A percentile compares a stretch with the other conserved stretches of the same genome.
Conservation (phyloP, 2,888 invertebrate genomes). For the Acronicta alni region DNA sequence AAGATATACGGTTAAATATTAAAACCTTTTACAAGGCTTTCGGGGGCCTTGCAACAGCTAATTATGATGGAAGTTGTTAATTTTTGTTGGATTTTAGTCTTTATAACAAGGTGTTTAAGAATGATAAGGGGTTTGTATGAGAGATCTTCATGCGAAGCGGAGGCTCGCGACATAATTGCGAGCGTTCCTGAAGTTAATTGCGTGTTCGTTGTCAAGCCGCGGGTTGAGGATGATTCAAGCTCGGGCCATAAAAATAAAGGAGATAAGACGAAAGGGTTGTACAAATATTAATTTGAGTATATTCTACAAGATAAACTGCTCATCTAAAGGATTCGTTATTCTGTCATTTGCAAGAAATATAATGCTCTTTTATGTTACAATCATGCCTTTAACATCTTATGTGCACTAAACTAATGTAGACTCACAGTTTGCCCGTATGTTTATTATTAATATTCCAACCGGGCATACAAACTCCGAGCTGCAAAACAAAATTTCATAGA, state of each 20-base stretch:
- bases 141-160: constrained; percentile 45
- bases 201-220: constrained; percentile 69
- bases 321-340: no score
- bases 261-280: constrained; percentile 39
- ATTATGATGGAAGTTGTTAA: constrained; percentile 21
- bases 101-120: constrained; percentile 16
- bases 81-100: constrained; percentile 28
- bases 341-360: no score
- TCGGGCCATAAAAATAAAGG: constrained; percentile 51
- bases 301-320: neutral
- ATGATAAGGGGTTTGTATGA: constrained; percentile 17
- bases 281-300: constrained; percentile 27
- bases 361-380: no score
- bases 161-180: constrained; percentile 64
- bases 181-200: constrained; percentile 73
- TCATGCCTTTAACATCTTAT: no score
- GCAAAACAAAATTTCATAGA: no score
- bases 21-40: constrained; percentile 43
- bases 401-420: no score
- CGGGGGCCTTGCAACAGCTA: constrained; percentile 41
- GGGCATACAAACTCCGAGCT: no score
- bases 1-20: constrained; percentile 51
- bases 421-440: no score
- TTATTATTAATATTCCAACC: no score
- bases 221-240: constrained; percentile 66